Base-by-base conservation (phyloP, 1,140 invertebrate species). In the Psilanteris sp. region DNA sequence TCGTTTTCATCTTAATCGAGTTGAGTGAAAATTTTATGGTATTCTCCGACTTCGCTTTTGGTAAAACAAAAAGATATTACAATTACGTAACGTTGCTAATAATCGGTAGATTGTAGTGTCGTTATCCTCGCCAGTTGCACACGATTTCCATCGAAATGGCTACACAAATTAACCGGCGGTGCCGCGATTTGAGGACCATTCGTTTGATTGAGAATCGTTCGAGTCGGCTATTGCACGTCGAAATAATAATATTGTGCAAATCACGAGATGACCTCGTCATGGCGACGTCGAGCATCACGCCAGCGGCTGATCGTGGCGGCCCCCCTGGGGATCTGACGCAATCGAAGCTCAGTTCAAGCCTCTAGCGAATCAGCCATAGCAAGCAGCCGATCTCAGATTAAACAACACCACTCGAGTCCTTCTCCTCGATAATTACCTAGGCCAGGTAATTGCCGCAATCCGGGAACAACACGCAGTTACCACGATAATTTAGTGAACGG, bases 371-470 rank as follows among this genome's bases (percentile, higher is more conserved):
- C 59, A 34, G 27, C 61, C 37, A 29, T 29, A 10, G 78, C 73
- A 59, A 75, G 57, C 82, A 79, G 64, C 82, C 82, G 84, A 86
- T 86, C 85, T 79, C 81, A 83, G 84, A 86, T 87, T 87, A 87
- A 88, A 86, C 85, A 85, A 85, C 81, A n/a, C n/a, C n/a, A 84
- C 84, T 85, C 78, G 80, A 85, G 84, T 85, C 84, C 81, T 83
- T 86, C 83, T 85, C 74, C 81, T 83, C 83, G 81, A 87, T 87
- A 87, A 87, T 87, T 87, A 87, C 81, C 83, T 77, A 79, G 75
- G 70, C 76, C 75, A 66, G 81, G 82, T 87, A 86, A 87, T 87
- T 87, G 84, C 82, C 81, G 83, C 84, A 86, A 85, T 87, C 83
- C 80, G 78, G 83, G 82, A 84, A 85, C 82, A 82, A 84, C 80